Evolutionary conservation across 2,113 vertebrate species (phyloP).

Genomic region (Xenopus borealis): DNA sequence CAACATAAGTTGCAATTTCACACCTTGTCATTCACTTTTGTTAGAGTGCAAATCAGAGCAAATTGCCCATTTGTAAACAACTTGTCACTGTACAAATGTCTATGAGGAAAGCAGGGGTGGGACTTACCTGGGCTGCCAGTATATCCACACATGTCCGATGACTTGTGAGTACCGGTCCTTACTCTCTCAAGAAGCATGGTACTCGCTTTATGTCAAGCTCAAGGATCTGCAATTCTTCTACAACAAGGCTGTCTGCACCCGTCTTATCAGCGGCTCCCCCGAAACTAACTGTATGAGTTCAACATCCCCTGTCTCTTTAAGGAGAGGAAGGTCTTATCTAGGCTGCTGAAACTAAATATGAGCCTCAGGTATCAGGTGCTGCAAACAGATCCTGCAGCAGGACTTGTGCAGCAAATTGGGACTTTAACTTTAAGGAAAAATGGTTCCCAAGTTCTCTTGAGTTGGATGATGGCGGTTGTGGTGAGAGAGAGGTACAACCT

Average conservation of each 20-base stretch:
- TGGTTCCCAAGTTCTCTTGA: neutral
- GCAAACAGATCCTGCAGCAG: neutral
- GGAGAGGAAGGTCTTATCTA: neutral
- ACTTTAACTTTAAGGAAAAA: conserved; percentile 5
- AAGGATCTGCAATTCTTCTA: neutral
- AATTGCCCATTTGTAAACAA: neutral
- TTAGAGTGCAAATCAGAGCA: no score
- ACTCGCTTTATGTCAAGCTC: neutral
- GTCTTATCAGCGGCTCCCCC: neutral
- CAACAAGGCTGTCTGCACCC: no score
- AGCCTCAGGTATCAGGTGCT: neutral
- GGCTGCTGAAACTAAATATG: neutral
- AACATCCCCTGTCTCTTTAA: conserved; percentile 1
- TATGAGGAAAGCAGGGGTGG: neutral
- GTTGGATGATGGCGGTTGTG: neutral
- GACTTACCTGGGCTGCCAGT: conserved; percentile 57
- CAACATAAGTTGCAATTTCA: conserved; percentile 9
- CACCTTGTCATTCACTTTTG: neutral
- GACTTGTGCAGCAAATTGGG: neutral
- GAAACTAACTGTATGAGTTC: neutral
- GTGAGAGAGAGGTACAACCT: neutral
- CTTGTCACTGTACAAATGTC: neutral
- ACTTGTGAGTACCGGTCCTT: conserved; percentile 48
- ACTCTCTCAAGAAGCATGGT: conserved; percentile 63
- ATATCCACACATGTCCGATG: conserved; percentile 54